Percentiles rank a stretch among this genome's conserved stretches.
Conservation (phyloP, 23 tunicate species). For the Clavelina lepadiformis region DNA sequence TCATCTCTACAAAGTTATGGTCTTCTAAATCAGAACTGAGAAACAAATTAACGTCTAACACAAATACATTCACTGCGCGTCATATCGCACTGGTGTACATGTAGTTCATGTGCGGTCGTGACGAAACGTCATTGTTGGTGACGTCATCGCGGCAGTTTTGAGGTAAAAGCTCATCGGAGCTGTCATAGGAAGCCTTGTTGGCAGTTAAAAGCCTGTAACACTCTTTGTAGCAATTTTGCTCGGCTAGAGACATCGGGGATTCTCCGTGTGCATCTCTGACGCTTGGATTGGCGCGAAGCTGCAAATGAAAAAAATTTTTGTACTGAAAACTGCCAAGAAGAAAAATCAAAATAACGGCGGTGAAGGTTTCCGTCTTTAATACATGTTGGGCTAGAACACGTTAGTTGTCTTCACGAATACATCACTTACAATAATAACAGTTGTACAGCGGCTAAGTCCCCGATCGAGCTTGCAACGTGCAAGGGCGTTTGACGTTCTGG, state of each 20-base stretch:
- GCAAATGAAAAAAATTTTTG: too few species aligned
- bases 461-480: slow-evolving; percentile 79
- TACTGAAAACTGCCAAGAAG: too few species aligned
- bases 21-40: too few species aligned
- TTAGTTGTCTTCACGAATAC: too few species aligned
- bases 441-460: slow-evolving; percentile 70
- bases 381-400: too few species aligned
- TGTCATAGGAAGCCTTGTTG: slow-evolving; percentile 2
- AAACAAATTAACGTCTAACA: too few species aligned
- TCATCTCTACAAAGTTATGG: too few species aligned
- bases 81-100: slow-evolving; percentile 88
- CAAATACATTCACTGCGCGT: too few species aligned
- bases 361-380: too few species aligned
- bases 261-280: slow-evolving; percentile 28
- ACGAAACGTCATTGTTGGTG: slow-evolving; percentile 3
- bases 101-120: slow-evolving; percentile 60
- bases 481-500: slow-evolving; percentile 55
- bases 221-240: slow-evolving; percentile 43
- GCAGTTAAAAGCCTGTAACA: slow-evolving; percentile 46
- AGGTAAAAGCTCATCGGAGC: slow-evolving; percentile 15
- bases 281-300: slow-evolving; percentile 51
- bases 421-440: slow-evolving; percentile 67
- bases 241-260: slow-evolving; percentile 51
- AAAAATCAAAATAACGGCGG: too few species aligned
- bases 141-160: slow-evolving; percentile 27